Percentiles rank a stretch among this genome's conserved stretches.
Conservation (phyloP, 2,797 vertebrate species). For the Helicolenus hilgendorfi region DNA sequence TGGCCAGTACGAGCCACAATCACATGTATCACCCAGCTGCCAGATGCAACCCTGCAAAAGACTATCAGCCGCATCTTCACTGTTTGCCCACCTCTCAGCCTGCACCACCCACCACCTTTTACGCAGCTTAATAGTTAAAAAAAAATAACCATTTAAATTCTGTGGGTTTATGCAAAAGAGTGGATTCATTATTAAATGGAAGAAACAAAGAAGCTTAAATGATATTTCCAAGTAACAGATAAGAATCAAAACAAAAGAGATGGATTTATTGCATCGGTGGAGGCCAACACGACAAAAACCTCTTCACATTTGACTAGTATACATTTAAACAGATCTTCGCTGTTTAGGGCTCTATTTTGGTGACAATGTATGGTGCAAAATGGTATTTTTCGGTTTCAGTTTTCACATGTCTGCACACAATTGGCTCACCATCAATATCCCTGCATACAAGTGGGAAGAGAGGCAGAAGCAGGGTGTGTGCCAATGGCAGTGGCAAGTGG, state of each 20-base stretch:
- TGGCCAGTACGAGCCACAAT: conserved; percentile 48
- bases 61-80: conserved; percentile 50
- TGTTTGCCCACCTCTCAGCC: conserved; percentile 52
- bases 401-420: not conserved
- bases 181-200: conserved; percentile 12
- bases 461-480: not conserved
- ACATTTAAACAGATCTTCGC: not conserved
- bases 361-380: conserved; percentile 7
- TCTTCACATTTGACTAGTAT: not conserved
- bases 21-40: conserved; percentile 67
- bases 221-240: not conserved
- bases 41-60: conserved; percentile 56
- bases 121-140: not conserved
- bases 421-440: not conserved
- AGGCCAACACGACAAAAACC: not conserved
- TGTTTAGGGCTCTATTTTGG: conserved; percentile 29
- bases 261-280: conserved; percentile 33
- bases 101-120: conserved; percentile 44
- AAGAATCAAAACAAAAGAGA: conserved; percentile 15
- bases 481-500: not conserved
- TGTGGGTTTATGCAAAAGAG: not conserved
- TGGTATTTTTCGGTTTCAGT: not conserved
- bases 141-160: not conserved
- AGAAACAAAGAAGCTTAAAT: not conserved
- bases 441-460: not conserved